A percentile compares a stretch with the other conserved stretches of the same genome.
phyloP scores from a whole-genome alignment of 2,113 vertebrate genomes.

The Acrocephalus arundinaceus region DNA sequence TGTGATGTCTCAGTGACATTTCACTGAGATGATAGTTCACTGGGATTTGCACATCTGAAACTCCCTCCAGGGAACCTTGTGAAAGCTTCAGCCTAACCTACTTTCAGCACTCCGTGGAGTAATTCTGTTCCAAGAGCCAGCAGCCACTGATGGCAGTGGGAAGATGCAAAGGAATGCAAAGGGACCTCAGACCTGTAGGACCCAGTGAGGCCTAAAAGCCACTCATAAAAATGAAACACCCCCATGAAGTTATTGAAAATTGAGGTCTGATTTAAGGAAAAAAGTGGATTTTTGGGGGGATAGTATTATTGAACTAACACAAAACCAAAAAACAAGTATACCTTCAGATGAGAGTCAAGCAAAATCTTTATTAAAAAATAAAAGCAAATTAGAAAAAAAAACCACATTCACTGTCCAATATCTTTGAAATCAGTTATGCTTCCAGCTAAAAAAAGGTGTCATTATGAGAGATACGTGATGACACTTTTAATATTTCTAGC shows the following conservation, averaged over 20 bases:
- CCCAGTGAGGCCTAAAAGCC: not conserved
- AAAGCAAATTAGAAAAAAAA: not conserved
- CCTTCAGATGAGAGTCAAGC: not conserved
- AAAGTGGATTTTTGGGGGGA: not conserved
- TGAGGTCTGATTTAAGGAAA: not conserved
- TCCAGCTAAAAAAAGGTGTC: not conserved
- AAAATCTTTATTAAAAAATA: not conserved
- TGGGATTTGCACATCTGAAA: conserved; percentile 52
- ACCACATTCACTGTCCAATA: not conserved
- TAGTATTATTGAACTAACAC: not conserved
- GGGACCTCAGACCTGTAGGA: not conserved
- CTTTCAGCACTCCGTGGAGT: not conserved
- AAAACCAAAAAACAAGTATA: not conserved
- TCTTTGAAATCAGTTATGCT: not conserved
- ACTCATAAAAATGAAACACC: not conserved
- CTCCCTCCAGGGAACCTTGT: not conserved
- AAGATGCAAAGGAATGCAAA: not conserved
- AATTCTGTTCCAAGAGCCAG: not conserved
- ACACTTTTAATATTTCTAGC: not conserved
- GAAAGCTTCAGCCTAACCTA: not conserved
- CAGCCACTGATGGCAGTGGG: rapidly evolving
- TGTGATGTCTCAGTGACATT: not conserved
- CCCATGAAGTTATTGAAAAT: not conserved
- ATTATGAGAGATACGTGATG: not conserved
- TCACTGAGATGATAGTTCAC: not conserved